Base-by-base conservation (phyloP, 1,140 invertebrate genomes). In the Leptinotarsa texana region DNA sequence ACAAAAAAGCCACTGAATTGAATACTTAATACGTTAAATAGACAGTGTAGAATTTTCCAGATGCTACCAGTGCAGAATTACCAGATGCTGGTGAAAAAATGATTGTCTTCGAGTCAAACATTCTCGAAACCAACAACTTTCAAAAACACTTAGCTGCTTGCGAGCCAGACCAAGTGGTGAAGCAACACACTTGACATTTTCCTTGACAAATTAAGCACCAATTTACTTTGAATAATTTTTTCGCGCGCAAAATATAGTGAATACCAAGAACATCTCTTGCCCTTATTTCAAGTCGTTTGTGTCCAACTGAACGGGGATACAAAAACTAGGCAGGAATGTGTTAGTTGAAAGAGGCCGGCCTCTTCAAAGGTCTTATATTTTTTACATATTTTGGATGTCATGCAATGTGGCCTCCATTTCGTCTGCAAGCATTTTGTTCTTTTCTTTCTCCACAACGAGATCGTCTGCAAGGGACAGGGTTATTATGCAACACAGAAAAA, bases 391-490 rank as follows among this genome's bases (percentile, higher is more conserved):
- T 90, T 98, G 96, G 89, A 99, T 97, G 90, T 99, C 97, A 91
- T 98, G 96, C 88, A 99, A 93, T 84, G 97, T 99, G 84, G 95
- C 93, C 88, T 99, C 98, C 95, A 99, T 98, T 88, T 99, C 98
- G 86, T 97, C 95, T 87, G 97, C 94, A 82, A 99, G 92, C 86
- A 95, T 88, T 92, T 96, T 97, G 90, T 96, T 97, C 91, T 96
- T 96, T 89, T 96, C 94, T 89, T 95, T 95, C 90, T 98, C 96
- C 83, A 91, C 89, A 86, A 96, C 89, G 86, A 99, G 91, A 88
- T 99, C 96, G 91, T 98, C 97, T 99, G 92, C 83, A 92, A 93
- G 86, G 77, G 78, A 81, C 77, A 81, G 77, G 75, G 79, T 80
- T 81, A 80, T 79, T 78, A 74, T 81, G 75, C 82, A 80, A 85